Conservation (phyloP, 2,888 invertebrate species). For the Leptarthrus brevirostris region DNA sequence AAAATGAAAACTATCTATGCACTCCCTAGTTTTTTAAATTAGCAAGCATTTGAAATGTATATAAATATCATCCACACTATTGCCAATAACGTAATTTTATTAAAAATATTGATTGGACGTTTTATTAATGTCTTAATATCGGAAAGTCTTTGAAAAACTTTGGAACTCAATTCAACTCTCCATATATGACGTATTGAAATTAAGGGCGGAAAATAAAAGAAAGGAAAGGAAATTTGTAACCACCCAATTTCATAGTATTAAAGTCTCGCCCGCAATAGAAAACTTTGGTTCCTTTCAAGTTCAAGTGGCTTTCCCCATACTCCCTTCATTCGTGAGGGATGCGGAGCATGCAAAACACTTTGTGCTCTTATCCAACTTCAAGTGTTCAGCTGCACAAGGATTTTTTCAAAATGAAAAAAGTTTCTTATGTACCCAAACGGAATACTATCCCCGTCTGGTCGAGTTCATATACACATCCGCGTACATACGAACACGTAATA, state of each 20-base stretch:
- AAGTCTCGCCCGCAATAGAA: conserved; percentile 41
- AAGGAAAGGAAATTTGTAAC: conserved; percentile 20
- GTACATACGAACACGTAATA: not conserved
- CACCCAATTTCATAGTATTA: conserved; percentile 33
- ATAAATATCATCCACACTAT: too few species aligned
- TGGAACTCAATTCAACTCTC: conserved; percentile 10
- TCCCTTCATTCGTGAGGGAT: not conserved
- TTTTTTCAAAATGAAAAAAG: conserved; percentile 47
- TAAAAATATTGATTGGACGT: conserved; percentile 17
- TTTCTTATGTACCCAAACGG: conserved; percentile 41
- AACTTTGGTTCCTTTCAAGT: conserved; percentile 45
- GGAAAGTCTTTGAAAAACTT: conserved; percentile 28
- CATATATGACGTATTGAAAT: conserved; percentile 18
- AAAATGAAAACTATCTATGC: too few species aligned
- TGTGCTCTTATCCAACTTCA: conserved; percentile 45
- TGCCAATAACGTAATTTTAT: conserved; percentile 30
- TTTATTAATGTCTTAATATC: conserved; percentile 28
- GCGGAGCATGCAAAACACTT: conserved; percentile 45
- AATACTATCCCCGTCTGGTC: conserved; percentile 20
- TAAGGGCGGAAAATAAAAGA: conserved; percentile 24
- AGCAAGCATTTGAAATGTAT: too few species aligned
- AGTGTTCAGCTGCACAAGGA: conserved; percentile 45
- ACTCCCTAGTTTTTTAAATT: too few species aligned
- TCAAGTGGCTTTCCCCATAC: conserved; percentile 27
- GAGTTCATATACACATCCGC: conserved; percentile 13